Base-by-base conservation (phyloP, 2,888 invertebrate genomes). In the Cantharis flavilabris region DNA sequence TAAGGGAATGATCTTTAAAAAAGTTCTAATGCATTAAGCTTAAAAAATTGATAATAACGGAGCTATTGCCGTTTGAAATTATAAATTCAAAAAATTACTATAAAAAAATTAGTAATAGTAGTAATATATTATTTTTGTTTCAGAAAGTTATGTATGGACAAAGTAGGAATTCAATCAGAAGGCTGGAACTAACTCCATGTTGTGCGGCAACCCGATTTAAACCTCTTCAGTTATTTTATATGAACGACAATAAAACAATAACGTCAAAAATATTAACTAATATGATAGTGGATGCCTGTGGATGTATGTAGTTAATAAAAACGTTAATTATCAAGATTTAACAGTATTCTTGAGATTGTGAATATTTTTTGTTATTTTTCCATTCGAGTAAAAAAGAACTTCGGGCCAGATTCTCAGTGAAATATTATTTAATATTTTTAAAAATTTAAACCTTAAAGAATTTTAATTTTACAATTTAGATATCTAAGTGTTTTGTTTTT, bases 231-330 rank as follows among this genome's bases (percentile, higher is more conserved):
- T 89, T 97, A 64, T 91, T 97, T 10, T 96, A 95, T 86, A 91
- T 94, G 89, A 94, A 95, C 86, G 93, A 94, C 16, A 94, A 95
- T 83, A 93, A 93, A 82, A 94, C 95, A 3, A 92, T 95, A 80
- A 94, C 94, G 67, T 93, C 94, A 83, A 95, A 94, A 85, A 93
- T 93, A 1, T 88, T 97, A 77, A 95, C 96, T 0, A 96, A 97
- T 84, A 97, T 97, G 96, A 94, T 96, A 63, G 96, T 97, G n/a
- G 96, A 96, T 83, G 93, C 95, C 7, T 97, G 97, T 86, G 97
- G 96, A 16, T 97, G 97, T 85, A 94, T 95, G 94, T 96, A 89
- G 90, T 13, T 71, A 74, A 75, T 69, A 18, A 28, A 33, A 49
- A 69, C n/a, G 62, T 70, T 69, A 26, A 30, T 67, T 13, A 65